Evolutionary conservation across 2,113 vertebrate species (phyloP).

Genomic region (Bos taurus): ARS-UCD2.0 NC_037352.1:41503001-41503500

Average conservation of each 20-base stretch:
- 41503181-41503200: background rate
- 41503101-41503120: background rate
- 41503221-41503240: fast-evolving
- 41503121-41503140: background rate
- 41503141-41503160: background rate
- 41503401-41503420: slow-evolving; percentile 69
- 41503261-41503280: background rate
- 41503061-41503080: fast-evolving
- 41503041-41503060: too few relatives aligned
- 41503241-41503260: fast-evolving
- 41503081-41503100: background rate
- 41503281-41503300: slow-evolving; percentile 33
- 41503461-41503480: fast-evolving
- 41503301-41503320: slow-evolving; percentile 81
- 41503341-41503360: slow-evolving; percentile 79
- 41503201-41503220: background rate
- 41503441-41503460: fast-evolving
- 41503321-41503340: slow-evolving; percentile 84
- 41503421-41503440: slow-evolving; percentile 74
- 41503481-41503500: too few relatives aligned
- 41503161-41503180: background rate
- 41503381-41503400: slow-evolving; percentile 80
- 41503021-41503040: background rate
- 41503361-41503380: slow-evolving; percentile 74
- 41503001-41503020: fast-evolving